Conservation (phyloP, 2,888 invertebrate genomes). For the Lagria hirta region DNA sequence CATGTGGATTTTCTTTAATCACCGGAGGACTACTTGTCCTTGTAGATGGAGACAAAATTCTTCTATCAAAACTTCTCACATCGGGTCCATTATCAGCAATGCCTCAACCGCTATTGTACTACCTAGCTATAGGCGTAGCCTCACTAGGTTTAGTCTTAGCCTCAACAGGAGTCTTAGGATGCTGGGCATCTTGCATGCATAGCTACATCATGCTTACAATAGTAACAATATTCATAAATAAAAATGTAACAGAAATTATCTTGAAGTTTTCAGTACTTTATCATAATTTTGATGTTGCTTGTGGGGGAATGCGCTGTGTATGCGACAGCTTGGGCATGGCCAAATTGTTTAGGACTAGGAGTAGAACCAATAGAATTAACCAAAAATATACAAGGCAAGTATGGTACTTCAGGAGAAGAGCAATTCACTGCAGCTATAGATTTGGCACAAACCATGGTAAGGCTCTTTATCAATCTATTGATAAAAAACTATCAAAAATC, state of each 20-base stretch:
- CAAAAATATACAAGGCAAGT: constrained; percentile 71
- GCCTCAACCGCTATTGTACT: constrained; percentile 75
- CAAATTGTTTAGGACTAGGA: constrained; percentile 73
- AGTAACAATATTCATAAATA: constrained; percentile 49
- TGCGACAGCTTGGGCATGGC: constrained; percentile 72
- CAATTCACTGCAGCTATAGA: constrained; percentile 81
- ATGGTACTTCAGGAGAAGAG: constrained; percentile 73
- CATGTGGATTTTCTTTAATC: constrained; percentile 71
- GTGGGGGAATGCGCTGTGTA: constrained; percentile 72
- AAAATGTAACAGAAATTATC: constrained; percentile 2
- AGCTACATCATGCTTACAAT: constrained; percentile 72
- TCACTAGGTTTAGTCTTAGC: constrained; percentile 69
- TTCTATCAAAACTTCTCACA: constrained; percentile 71
- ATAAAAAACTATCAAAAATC: neutral
- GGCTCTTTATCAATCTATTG: constrained; percentile 9
- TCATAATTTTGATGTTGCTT: constrained; percentile 67
- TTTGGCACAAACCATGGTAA: constrained; percentile 68
- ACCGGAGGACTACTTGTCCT: constrained; percentile 72
- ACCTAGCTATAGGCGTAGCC: constrained; percentile 71
- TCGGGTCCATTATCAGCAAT: constrained; percentile 62
- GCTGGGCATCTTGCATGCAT: constrained; percentile 78
- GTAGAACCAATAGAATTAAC: constrained; percentile 68
- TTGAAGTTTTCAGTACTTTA: constrained; percentile 64
- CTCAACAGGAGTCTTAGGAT: constrained; percentile 71
- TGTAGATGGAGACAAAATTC: constrained; percentile 69